phyloP scores from a whole-genome alignment of 2,113 vertebrate genomes.

The Strigops habroptila region DNA sequence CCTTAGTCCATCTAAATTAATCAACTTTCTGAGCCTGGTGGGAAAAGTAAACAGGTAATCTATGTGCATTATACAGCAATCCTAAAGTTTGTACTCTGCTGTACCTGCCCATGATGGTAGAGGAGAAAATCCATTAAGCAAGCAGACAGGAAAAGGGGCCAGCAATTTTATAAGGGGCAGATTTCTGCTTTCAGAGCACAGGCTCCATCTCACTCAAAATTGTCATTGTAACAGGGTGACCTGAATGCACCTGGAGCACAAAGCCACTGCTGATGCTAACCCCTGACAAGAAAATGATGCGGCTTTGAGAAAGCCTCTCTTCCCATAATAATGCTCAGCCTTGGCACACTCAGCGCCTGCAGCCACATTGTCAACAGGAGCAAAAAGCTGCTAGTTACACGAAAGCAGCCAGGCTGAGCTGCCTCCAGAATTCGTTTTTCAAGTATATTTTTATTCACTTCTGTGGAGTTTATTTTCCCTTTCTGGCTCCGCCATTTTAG shows the following conservation, averaged over 20 bases:
- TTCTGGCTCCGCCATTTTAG: not conserved
- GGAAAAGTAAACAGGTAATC: constrained; percentile 33
- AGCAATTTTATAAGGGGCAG: not conserved
- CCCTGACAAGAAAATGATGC: not conserved
- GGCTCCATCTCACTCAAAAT: not conserved
- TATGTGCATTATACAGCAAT: not conserved
- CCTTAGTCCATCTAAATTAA: constrained; percentile 25
- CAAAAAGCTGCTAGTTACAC: fast-evolving
- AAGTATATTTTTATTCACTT: not conserved
- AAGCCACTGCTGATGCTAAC: not conserved
- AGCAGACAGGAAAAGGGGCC: not conserved
- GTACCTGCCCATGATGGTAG: not conserved
- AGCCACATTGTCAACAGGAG: not conserved
- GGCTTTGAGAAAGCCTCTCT: not conserved
- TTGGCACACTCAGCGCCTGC: fast-evolving
- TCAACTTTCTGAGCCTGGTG: constrained; percentile 17
- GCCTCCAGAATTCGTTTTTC: not conserved
- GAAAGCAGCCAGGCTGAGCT: fast-evolving
- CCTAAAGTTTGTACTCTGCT: not conserved
- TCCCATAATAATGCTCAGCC: not conserved
- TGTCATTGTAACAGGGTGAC: fast-evolving
- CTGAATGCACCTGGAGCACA: not conserved
- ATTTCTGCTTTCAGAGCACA: not conserved
- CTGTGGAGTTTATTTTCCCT: not conserved
- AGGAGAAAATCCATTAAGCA: not conserved